These are phyloP conservation scores for Babyrousa celebensis DNA, from an alignment of 2,797 vertebrate genomes.

Conservation along the genomic window DNA sequence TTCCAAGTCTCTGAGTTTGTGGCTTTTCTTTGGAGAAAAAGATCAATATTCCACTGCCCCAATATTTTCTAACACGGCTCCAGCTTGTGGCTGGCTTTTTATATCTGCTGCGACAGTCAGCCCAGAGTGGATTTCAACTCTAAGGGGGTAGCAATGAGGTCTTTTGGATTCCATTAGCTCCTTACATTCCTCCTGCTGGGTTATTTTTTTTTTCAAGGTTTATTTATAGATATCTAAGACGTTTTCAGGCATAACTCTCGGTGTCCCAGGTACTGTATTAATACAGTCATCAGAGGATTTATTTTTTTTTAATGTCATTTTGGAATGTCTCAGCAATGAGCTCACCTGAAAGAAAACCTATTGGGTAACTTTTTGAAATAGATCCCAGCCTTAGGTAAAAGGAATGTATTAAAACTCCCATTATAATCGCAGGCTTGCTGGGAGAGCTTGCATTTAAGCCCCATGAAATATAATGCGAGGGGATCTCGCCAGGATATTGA, in stretches of 20 bases:
- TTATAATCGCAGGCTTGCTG: conserved; percentile 77
- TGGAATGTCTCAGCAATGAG: conserved; percentile 83
- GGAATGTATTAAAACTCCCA: conserved; percentile 82
- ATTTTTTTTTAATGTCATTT: conserved; percentile 85
- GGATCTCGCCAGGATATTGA: conserved; percentile 79
- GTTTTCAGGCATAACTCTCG: conserved; percentile 72
- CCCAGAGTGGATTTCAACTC: conserved; percentile 67
- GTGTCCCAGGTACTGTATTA: conserved; percentile 85
- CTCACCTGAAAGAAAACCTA: conserved; percentile 85
- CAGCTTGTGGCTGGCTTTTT: conserved; percentile 59
- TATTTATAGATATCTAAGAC: conserved; percentile 87
- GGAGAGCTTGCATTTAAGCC: conserved; percentile 82
- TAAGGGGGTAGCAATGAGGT: conserved; percentile 61
- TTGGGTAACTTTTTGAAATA: conserved; percentile 86
- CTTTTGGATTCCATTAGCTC: conserved; percentile 80
- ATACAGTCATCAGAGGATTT: conserved; percentile 84
- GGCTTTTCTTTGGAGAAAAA: conserved; percentile 54
- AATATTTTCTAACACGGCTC: conserved; percentile 58
- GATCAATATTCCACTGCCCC: conserved; percentile 65
- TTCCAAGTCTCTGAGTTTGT: conserved; percentile 20
- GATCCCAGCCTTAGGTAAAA: conserved; percentile 85
- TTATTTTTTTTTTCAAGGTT: conserved; percentile 80
- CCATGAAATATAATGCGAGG: conserved; percentile 82
- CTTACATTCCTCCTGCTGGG: conserved; percentile 82
- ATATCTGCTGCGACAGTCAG: conserved; percentile 54